Conservation (phyloP, 2,888 invertebrate species). For the Sinohyriopsis cumingii region DNA sequence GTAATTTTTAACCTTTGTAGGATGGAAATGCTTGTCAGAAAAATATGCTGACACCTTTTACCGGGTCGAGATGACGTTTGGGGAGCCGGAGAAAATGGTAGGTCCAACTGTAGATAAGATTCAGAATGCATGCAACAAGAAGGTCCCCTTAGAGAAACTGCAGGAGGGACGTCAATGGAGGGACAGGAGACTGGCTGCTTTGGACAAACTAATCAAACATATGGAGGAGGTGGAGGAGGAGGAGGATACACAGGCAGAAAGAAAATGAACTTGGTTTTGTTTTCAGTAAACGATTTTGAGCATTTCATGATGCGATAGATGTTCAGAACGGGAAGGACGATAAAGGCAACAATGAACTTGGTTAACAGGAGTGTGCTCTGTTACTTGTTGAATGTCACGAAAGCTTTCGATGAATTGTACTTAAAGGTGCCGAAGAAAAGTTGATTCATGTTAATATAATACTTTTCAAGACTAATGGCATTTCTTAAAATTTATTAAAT, state of each 20-base stretch:
- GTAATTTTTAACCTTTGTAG: conserved; percentile 22
- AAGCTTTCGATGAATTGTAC: too few relatives aligned
- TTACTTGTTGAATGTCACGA: too few relatives aligned
- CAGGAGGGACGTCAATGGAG: conserved; percentile 61
- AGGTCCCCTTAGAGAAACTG: conserved; percentile 58
- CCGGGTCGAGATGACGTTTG: conserved; percentile 45
- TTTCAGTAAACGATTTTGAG: too few relatives aligned
- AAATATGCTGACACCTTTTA: conserved; percentile 61
- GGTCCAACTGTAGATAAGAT: conserved; percentile 45
- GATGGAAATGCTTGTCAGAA: conserved; percentile 58
- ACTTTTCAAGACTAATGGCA: too few relatives aligned
- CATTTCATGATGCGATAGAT: too few relatives aligned
- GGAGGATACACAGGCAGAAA: conserved; percentile 1
- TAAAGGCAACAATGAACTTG: too few relatives aligned
- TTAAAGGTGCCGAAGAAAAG: too few relatives aligned
- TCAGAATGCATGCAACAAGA: conserved; percentile 39
- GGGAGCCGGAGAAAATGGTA: conserved; percentile 45
- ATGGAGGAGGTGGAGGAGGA: conserved; percentile 27
- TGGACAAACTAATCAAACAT: conserved; percentile 64
- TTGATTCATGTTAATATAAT: too few relatives aligned
- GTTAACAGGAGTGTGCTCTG: too few relatives aligned
- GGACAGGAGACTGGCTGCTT: conserved; percentile 59
- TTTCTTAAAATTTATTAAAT: too few relatives aligned
- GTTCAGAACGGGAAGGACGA: too few relatives aligned
- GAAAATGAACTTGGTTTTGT: neutral